Conservation (phyloP, 1,140 invertebrate genomes). For the Drosophila chauvacae region DNA sequence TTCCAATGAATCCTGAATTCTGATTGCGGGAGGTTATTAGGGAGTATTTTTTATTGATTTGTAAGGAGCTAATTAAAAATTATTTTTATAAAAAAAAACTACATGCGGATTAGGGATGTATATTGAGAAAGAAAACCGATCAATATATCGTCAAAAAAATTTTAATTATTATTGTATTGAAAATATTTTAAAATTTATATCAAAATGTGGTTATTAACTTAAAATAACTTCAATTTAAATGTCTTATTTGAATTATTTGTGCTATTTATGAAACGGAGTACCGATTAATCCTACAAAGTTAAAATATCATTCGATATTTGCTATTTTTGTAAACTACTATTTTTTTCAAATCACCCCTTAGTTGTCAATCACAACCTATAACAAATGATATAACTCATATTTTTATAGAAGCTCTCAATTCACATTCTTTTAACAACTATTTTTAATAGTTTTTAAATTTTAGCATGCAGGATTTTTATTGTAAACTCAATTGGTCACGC, state of each 20-base stretch:
- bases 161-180: no score
- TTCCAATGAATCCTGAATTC: background rate
- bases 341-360: background rate
- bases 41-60: background rate
- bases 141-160: no score
- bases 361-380: background rate
- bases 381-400: background rate
- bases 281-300: background rate
- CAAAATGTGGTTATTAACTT: background rate
- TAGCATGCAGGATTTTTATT: background rate
- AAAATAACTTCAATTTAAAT: background rate
- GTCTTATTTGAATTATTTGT: no score
- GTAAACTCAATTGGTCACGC: slow-evolving; percentile 36
- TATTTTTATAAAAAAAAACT: no score
- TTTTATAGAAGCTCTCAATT: background rate
- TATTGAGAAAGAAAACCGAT: no score
- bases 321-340: background rate
- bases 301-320: background rate
- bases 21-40: background rate
- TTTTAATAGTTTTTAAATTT: slow-evolving; percentile 28
- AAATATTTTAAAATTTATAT: no score
- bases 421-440: background rate
- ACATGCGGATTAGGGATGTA: no score
- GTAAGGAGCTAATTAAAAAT: background rate
- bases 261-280: no score